phyloP scores from a whole-genome alignment of 2,797 vertebrate species.

The Aviceda leuphotes region DNA sequence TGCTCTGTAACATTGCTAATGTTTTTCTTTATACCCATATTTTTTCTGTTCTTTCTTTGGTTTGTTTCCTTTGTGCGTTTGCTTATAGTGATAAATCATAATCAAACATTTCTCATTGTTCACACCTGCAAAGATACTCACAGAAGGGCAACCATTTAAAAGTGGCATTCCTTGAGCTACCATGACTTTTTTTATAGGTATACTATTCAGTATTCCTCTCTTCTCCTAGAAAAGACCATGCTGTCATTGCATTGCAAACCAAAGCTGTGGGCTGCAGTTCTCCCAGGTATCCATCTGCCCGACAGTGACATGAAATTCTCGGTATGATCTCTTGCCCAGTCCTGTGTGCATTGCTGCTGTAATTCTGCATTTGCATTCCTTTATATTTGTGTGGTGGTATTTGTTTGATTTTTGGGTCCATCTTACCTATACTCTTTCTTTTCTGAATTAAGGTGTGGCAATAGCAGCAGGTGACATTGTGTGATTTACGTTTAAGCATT shows the following conservation, averaged over 20 bases:
- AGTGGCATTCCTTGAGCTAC: background rate
- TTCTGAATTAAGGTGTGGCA: background rate
- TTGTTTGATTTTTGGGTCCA: background rate
- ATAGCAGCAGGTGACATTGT: background rate
- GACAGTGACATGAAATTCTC: background rate
- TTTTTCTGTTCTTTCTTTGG: background rate
- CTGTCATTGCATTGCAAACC: background rate
- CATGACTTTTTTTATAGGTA: background rate
- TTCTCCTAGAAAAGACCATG: background rate
- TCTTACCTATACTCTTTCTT: background rate
- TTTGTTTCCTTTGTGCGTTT: background rate
- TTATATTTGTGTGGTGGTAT: background rate
- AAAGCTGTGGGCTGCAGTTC: background rate
- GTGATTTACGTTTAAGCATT: background rate
- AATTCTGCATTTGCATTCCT: background rate
- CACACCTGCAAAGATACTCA: background rate
- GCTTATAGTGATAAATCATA: background rate
- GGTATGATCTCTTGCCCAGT: background rate
- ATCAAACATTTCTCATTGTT: background rate
- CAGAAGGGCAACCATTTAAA: background rate
- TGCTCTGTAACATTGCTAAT: background rate
- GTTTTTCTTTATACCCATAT: background rate
- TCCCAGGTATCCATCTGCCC: background rate
- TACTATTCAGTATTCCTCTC: background rate
- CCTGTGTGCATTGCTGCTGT: background rate